These are phyloP conservation scores for Achlya flavicornis DNA, from an alignment of 2,888 invertebrate genomes.

Conservation along the genomic window DNA sequence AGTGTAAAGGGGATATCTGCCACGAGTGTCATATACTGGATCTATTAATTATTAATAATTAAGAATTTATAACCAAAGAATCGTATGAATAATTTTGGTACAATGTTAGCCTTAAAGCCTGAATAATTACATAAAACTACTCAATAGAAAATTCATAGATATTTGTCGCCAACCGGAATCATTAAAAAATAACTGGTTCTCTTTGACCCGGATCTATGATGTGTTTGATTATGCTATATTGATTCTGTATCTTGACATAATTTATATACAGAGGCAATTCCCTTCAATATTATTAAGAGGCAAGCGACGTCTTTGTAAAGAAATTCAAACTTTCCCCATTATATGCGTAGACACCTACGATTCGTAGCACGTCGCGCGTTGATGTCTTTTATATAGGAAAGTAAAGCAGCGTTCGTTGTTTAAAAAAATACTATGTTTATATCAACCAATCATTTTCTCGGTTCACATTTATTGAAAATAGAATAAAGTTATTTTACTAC, in stretches of 20 bases:
- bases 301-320: constrained; percentile 8
- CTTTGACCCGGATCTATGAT: constrained; percentile 75
- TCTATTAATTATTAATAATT: constrained; percentile 5
- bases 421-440: constrained; percentile 4
- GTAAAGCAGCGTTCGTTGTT: neutral
- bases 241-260: constrained; percentile 13
- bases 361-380: constrained; percentile 55
- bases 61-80: constrained; percentile 13
- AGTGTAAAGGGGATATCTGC: neutral
- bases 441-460: neutral
- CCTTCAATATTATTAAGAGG: constrained; percentile 8
- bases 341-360: constrained; percentile 17
- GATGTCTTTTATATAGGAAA: constrained; percentile 65
- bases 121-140: constrained; percentile 36
- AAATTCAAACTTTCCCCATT: constrained; percentile 15
- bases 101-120: constrained; percentile 30
- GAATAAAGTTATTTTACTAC: neutral
- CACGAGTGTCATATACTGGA: neutral
- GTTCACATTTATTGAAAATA: neutral
- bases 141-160: constrained; percentile 36
- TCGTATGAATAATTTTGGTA: constrained; percentile 24
- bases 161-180: constrained; percentile 45
- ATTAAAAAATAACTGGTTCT: constrained; percentile 62
- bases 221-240: constrained; percentile 39
- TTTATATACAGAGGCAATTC: neutral